Percentiles rank a stretch among this genome's conserved stretches.
phyloP scores from a whole-genome alignment of 2,113 vertebrate species.

The Nettapus auritus region DNA sequence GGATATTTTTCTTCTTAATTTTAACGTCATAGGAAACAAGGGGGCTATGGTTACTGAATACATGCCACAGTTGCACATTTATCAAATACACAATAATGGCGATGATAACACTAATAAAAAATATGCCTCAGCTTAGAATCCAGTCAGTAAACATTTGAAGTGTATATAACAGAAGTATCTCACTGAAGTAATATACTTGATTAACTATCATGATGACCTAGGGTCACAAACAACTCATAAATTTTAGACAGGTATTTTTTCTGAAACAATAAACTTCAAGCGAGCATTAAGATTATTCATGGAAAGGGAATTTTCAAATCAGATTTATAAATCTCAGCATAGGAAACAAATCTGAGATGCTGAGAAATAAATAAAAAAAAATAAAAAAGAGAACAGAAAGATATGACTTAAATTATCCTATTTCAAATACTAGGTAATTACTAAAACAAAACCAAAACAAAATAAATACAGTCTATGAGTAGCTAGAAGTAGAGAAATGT shows the following conservation, averaged over 20 bases:
- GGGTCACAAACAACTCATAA: background rate
- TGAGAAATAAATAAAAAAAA: background rate
- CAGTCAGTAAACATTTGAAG: background rate
- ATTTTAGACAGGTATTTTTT: background rate
- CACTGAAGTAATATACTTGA: background rate
- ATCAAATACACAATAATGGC: background rate
- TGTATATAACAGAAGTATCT: background rate
- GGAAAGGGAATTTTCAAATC: background rate
- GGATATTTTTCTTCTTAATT: background rate
- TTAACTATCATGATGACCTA: background rate
- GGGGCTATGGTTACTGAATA: background rate
- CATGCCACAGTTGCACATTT: rapidly evolving
- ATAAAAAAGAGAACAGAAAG: background rate
- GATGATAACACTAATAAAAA: background rate
- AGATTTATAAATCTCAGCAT: background rate
- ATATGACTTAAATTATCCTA: background rate
- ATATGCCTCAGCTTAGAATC: background rate
- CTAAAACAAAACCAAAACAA: too few relatives aligned
- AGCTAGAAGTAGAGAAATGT: background rate
- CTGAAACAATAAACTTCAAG: background rate
- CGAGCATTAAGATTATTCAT: background rate
- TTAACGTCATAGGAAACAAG: background rate
- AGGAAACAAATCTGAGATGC: background rate
- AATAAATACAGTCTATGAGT: background rate
- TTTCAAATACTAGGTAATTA: background rate